phyloP scores from a whole-genome alignment of 2,113 vertebrate species.

The Oryzias celebensis region DNA sequence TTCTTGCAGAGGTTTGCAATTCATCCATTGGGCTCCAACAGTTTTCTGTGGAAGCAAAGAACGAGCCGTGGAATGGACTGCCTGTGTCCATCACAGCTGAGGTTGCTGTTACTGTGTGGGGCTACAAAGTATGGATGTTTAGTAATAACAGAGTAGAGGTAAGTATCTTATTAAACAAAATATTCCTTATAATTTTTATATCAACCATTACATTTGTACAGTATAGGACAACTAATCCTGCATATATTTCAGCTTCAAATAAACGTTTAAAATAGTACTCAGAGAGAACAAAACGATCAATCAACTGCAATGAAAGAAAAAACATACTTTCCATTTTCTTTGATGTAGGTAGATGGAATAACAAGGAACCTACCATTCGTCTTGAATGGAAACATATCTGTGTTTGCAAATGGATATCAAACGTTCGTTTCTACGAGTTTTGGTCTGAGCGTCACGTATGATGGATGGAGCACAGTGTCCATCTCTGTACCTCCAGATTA shows the following conservation, averaged over 20 bases:
- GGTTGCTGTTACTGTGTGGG: constrained; percentile 56
- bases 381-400: constrained; percentile 41
- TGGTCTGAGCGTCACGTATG: constrained; percentile 58
- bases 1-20: constrained; percentile 52
- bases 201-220: no score
- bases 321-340: no score
- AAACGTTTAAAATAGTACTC: no score
- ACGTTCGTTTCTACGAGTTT: constrained; percentile 49
- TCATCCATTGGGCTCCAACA: not conserved
- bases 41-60: constrained; percentile 68
- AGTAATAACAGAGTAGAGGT: constrained; percentile 42
- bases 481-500: constrained; percentile 57
- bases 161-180: not conserved
- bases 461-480: constrained; percentile 47
- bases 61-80: constrained; percentile 31
- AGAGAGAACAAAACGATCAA: no score
- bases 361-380: no score
- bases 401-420: constrained; percentile 45
- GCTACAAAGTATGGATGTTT: constrained; percentile 48
- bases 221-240: no score
- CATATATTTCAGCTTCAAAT: no score
- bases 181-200: not conserved
- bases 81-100: constrained; percentile 51
- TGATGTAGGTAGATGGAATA: no score
- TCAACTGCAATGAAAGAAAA: no score